Conservation (phyloP, 2,797 vertebrate genomes). For the Erpetoichthys calabaricus region DNA sequence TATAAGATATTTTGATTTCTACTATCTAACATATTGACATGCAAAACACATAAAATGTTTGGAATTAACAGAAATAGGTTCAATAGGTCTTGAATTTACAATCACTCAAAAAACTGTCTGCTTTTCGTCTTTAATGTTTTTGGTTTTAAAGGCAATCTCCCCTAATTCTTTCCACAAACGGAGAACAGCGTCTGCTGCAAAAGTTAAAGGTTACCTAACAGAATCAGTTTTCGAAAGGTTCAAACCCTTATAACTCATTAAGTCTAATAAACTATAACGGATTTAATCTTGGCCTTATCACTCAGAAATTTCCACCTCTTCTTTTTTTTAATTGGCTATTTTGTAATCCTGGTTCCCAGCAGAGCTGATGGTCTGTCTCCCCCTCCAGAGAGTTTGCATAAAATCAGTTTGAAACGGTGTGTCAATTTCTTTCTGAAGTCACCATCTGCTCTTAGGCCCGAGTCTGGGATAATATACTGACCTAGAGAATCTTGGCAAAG, state of each 20-base stretch:
- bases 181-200: slow-evolving; percentile 8
- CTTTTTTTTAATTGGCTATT: slow-evolving; percentile 94
- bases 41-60: too few relatives aligned
- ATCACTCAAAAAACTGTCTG: too few relatives aligned
- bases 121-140: too few relatives aligned
- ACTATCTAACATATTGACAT: too few relatives aligned
- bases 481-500: slow-evolving; percentile 70
- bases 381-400: slow-evolving; percentile 85
- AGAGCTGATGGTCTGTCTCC: slow-evolving; percentile 80
- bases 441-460: slow-evolving; percentile 93
- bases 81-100: too few relatives aligned
- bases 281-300: slow-evolving; percentile 76
- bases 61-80: too few relatives aligned
- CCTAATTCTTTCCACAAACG: too few relatives aligned
- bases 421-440: slow-evolving; percentile 91
- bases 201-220: slow-evolving; percentile 50
- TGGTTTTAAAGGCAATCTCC: too few relatives aligned
- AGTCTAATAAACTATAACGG: slow-evolving; percentile 75
- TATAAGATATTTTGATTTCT: too few relatives aligned
- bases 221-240: slow-evolving; percentile 64
- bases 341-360: slow-evolving; percentile 98
- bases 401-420: slow-evolving; percentile 98
- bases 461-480: slow-evolving; percentile 68
- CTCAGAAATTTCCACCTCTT: slow-evolving; percentile 86
- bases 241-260: slow-evolving; percentile 70